Conservation (phyloP, 2,888 invertebrate species). For the Globia sparganii region DNA sequence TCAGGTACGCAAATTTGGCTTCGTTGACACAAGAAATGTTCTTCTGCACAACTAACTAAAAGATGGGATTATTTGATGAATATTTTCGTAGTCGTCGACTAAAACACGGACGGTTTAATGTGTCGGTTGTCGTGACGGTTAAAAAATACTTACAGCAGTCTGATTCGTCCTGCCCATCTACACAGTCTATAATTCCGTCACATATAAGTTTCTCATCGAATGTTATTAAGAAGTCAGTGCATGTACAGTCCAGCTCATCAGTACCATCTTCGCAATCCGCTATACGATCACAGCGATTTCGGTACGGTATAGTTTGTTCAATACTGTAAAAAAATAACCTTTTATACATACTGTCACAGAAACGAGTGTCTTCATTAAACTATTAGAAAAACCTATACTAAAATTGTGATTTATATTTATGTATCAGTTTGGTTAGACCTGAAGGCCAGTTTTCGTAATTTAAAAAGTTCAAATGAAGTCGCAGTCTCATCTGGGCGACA, state of each 20-base stretch:
- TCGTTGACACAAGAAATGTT: conserved; percentile 91
- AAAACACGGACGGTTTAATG: too few species aligned
- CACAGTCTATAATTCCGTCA: conserved; percentile 94
- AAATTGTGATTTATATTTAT: not conserved
- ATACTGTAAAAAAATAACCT: conserved; percentile 88
- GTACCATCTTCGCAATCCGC: conserved; percentile 95
- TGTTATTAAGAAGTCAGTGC: conserved; percentile 92
- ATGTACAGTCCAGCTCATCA: conserved; percentile 94
- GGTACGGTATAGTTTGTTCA: conserved; percentile 91
- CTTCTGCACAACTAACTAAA: conserved; percentile 90
- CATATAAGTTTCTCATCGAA: conserved; percentile 91
- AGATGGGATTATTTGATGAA: conserved; percentile 38
- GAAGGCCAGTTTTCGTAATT: too few species aligned
- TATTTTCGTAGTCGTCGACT: not conserved
- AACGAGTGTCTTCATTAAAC: not conserved
- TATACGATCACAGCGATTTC: conserved; percentile 92
- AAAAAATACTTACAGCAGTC: conserved; percentile 92
- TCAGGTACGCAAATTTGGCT: conserved; percentile 92
- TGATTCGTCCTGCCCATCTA: conserved; percentile 93
- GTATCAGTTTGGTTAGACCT: not conserved
- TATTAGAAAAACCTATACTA: not conserved
- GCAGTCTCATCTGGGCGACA: too few species aligned
- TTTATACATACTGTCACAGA: not conserved
- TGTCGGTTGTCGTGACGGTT: too few species aligned
- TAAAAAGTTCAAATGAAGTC: too few species aligned